Conservation (phyloP, 2,888 invertebrate genomes). For the Cyaniris semiargus region DNA sequence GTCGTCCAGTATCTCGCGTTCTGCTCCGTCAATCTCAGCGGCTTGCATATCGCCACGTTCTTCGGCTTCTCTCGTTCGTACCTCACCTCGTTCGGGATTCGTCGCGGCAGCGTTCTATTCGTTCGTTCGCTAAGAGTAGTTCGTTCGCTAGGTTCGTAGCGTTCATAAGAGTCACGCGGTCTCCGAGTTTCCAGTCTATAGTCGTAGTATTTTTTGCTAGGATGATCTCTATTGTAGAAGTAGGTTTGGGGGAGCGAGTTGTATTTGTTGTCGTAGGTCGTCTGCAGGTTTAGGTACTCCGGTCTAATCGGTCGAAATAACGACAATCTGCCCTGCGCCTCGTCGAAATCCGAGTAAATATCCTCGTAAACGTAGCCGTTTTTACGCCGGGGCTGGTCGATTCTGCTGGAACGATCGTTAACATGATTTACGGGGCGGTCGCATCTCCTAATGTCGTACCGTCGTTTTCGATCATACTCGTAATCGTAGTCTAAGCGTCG, state of each 20-base stretch:
- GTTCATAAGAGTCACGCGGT: conserved; percentile 58
- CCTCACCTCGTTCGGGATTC: conserved; percentile 43
- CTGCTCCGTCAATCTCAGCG: conserved; percentile 64
- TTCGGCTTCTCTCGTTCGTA: conserved; percentile 49
- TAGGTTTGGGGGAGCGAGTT: conserved; percentile 71
- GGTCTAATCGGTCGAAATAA: conserved; percentile 75
- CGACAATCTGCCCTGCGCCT: conserved; percentile 71
- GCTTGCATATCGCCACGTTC: conserved; percentile 72
- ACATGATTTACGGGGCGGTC: conserved; percentile 48
- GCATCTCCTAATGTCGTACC: conserved; percentile 48
- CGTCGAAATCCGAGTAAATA: conserved; percentile 75
- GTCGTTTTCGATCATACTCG: conserved; percentile 55
- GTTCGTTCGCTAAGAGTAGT: conserved; percentile 37
- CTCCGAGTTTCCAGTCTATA: conserved; percentile 66
- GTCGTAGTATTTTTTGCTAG: conserved; percentile 69
- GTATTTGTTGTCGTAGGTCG: conserved; percentile 67
- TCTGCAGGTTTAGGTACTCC: conserved; percentile 70
- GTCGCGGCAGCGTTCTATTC: conserved; percentile 38
- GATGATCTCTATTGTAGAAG: conserved; percentile 58
- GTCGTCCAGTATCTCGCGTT: conserved; percentile 72
- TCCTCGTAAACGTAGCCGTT: conserved; percentile 77
- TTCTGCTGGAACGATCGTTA: conserved; percentile 45
- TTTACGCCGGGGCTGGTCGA: conserved; percentile 63
- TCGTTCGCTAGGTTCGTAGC: conserved; percentile 50
- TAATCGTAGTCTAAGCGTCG: conserved; percentile 60